These are phyloP conservation scores for Paradoxurus hermaphroditus DNA, from an alignment of 2,113 vertebrate species.

Conservation along the genomic window DNA sequence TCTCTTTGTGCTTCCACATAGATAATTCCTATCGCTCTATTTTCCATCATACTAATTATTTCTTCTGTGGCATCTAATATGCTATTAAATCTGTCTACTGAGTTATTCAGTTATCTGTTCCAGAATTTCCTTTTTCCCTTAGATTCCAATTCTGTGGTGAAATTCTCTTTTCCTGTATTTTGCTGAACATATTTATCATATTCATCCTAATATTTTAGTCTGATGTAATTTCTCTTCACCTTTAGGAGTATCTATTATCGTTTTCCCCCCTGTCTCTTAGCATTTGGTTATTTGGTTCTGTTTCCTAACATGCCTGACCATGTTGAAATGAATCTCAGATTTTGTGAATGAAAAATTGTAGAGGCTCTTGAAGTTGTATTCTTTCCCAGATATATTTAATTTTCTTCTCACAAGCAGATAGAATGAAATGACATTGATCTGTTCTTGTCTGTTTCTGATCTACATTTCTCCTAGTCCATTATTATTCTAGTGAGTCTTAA, in stretches of 20 bases:
- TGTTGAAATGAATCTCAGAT: background rate
- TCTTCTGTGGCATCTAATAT: background rate
- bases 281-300: background rate
- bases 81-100: background rate
- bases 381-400: background rate
- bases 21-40: background rate
- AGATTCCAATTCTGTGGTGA: background rate
- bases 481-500: background rate
- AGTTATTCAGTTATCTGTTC: background rate
- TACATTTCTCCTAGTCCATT: background rate
- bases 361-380: background rate
- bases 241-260: background rate
- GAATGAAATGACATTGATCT: background rate
- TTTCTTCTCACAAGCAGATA: background rate
- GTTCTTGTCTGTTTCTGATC: background rate
- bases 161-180: background rate
- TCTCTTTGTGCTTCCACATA: background rate
- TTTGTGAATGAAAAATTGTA: background rate
- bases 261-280: background rate
- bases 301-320: background rate
- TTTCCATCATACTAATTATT: background rate
- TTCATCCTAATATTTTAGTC: background rate
- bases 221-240: background rate
- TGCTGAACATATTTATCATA: background rate
- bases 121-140: background rate